A percentile compares a stretch with the other conserved stretches of the same genome.
Conservation (phyloP, 2,888 invertebrate genomes). For the Eudemis profundana region DNA sequence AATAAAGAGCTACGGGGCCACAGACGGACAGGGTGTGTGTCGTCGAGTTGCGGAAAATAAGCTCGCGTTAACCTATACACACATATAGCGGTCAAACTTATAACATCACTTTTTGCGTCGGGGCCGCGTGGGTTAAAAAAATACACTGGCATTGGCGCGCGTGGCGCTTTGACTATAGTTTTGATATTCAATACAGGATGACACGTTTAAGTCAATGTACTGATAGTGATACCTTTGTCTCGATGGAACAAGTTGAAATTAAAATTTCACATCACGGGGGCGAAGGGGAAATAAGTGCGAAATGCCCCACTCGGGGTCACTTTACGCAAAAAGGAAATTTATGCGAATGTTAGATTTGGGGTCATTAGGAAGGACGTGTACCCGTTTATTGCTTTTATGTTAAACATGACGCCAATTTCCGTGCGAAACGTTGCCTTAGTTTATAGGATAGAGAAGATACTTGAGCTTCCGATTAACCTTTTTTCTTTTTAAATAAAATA, state of each 20-base stretch:
- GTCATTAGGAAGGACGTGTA: constrained; percentile 22
- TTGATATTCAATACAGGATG: too few species aligned
- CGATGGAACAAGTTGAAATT: constrained; percentile 6
- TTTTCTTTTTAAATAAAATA: background rate
- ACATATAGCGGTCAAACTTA: too few species aligned
- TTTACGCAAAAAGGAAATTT: constrained; percentile 14
- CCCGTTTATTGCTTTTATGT: constrained; percentile 31
- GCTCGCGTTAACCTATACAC: too few species aligned
- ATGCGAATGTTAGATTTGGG: background rate
- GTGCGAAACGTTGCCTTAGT: background rate
- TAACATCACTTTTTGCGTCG: too few species aligned
- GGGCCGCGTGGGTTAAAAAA: too few species aligned
- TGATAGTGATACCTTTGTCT: background rate
- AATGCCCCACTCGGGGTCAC: constrained; percentile 15
- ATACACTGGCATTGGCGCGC: too few species aligned
- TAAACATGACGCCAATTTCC: constrained; percentile 11
- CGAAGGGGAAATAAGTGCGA: constrained; percentile 12
- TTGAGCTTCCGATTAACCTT: background rate
- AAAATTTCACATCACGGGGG: constrained; percentile 26
- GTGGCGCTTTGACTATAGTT: too few species aligned
- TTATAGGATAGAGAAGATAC: background rate
- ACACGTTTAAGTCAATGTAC: background rate
- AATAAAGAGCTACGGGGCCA: too few species aligned
- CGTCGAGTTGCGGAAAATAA: too few species aligned
- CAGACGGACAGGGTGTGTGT: too few species aligned